Evolutionary conservation across 2,113 vertebrate genomes (phyloP).

Genomic region (Nycticebus coucang): DNA sequence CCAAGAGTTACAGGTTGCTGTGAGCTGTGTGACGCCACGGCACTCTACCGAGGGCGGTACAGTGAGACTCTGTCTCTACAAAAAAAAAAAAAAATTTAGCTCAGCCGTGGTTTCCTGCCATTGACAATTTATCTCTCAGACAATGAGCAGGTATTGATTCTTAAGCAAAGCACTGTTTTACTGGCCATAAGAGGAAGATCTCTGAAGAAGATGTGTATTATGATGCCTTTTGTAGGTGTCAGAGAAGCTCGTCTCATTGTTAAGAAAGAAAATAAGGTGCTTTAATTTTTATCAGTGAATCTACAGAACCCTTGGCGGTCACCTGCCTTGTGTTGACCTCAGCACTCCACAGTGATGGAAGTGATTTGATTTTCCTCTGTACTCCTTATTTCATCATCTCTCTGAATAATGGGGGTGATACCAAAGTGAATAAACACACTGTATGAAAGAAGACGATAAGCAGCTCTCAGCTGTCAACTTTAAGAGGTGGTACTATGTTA

Average conservation of each 20-base stretch:
- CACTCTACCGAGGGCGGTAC: too few species aligned
- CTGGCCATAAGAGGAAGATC: background rate
- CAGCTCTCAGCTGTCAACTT: slow-evolving; percentile 12
- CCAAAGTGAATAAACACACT: background rate
- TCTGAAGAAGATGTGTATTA: slow-evolving; percentile 30
- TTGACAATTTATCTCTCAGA: background rate
- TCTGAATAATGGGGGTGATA: background rate
- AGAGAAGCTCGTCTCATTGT: background rate
- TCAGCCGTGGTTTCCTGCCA: slow-evolving; percentile 16
- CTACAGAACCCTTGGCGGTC: background rate
- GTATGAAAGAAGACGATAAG: background rate
- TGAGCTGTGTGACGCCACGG: too few species aligned
- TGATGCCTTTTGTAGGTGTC: background rate
- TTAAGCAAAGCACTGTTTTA: slow-evolving; percentile 34
- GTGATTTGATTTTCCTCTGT: background rate
- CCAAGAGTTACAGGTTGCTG: too few species aligned
- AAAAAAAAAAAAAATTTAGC: too few species aligned
- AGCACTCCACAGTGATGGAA: background rate
- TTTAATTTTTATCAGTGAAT: slow-evolving; percentile 19
- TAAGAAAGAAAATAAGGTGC: background rate
- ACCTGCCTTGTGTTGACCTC: background rate
- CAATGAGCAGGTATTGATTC: slow-evolving; percentile 47
- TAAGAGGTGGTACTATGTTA: background rate
- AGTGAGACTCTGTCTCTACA: too few species aligned
- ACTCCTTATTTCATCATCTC: background rate